Conservation (phyloP, 2,888 invertebrate species). For the Sicus ferrugineus region DNA sequence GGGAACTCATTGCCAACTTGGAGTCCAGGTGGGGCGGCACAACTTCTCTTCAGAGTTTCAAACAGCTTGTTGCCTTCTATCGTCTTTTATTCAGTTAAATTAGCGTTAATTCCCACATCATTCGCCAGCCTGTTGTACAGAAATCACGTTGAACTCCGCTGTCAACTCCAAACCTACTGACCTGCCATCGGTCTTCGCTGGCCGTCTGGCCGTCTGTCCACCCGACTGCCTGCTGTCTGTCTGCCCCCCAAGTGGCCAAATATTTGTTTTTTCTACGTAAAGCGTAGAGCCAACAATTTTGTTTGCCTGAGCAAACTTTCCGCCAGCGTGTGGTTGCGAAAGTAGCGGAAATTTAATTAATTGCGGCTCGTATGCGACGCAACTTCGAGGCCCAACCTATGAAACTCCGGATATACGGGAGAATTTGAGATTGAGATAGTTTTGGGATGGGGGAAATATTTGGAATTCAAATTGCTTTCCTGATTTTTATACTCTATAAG, state of each 20-base stretch:
- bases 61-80: no score
- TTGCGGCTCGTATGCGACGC: constrained; percentile 48
- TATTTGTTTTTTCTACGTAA: not conserved
- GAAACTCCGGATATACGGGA: not conserved
- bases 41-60: not conserved
- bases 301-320: constrained; percentile 38
- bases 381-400: not conserved
- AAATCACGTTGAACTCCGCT: not conserved
- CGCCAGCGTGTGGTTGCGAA: not conserved
- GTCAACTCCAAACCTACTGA: not conserved
- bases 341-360: constrained; percentile 50
- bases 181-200: not conserved
- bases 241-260: not conserved
- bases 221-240: not conserved
- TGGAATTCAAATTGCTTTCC: no score
- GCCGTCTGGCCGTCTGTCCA: not conserved
- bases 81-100: not conserved
- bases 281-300: constrained; percentile 6
- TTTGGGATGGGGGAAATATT: no score
- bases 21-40: constrained; percentile 1
- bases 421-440: not conserved
- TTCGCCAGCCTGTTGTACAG: not conserved
- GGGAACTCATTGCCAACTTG: constrained; percentile 1
- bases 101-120: not conserved
- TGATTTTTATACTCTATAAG: no score